Evolutionary conservation across 2,113 vertebrate species (phyloP).

Genomic region (Cynocephalus volans): DNA sequence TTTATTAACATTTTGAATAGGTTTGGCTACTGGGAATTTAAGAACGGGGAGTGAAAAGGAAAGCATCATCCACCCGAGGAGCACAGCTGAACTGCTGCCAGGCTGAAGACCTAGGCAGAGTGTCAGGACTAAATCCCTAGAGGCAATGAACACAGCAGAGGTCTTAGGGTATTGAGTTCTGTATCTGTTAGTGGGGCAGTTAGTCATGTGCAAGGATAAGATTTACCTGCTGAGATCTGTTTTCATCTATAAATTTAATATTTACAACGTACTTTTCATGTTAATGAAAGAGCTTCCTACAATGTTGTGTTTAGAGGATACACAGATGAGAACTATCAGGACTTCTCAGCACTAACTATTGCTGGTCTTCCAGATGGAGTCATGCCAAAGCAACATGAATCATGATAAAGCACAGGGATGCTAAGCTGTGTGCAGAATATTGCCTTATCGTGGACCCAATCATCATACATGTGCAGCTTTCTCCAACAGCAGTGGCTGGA

Average conservation of each 20-base stretch:
- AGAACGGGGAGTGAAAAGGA: background rate
- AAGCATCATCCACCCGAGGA: background rate
- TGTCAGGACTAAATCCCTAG: background rate
- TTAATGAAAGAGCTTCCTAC: background rate
- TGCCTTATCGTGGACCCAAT: too few relatives aligned
- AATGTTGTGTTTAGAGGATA: background rate
- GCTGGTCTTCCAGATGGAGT: background rate
- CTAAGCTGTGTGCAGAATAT: background rate
- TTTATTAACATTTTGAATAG: background rate
- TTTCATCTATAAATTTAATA: slow-evolving; percentile 7
- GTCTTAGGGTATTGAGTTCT: background rate
- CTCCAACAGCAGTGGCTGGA: background rate
- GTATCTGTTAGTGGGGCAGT: background rate
- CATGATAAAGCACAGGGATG: background rate
- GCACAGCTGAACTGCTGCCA: background rate
- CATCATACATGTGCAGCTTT: background rate
- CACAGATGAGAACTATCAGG: background rate
- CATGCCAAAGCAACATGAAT: background rate
- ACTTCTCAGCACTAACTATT: background rate
- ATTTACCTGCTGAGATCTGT: background rate
- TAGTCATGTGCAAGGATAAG: background rate
- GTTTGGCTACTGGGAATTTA: background rate
- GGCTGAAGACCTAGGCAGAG: background rate
- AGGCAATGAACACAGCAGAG: background rate
- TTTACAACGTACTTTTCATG: background rate